Evolutionary conservation across 2,888 invertebrate genomes (phyloP).

Genomic region (Hirtodrosophila alboralis): DNA sequence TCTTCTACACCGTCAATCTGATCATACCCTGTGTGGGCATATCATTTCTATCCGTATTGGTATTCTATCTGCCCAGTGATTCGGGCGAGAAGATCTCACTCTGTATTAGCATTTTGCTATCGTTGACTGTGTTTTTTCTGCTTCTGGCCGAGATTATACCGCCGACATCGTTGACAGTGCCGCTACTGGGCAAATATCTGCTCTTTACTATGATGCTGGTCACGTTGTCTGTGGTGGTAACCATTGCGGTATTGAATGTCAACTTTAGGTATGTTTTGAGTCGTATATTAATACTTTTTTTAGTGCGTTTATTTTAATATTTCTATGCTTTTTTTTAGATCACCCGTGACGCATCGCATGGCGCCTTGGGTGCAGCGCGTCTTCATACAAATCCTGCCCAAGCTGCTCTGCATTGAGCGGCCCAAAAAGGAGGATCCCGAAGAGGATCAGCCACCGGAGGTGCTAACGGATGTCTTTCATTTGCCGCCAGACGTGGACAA

Average conservation of each 20-base stretch:
- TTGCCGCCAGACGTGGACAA: slow-evolving; percentile 88
- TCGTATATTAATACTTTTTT: too few relatives aligned
- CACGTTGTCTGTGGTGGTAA: slow-evolving; percentile 95
- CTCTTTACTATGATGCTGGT: slow-evolving; percentile 97
- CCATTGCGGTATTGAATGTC: slow-evolving; percentile 96
- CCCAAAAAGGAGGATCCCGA: slow-evolving; percentile 91
- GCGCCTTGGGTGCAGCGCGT: slow-evolving; percentile 95
- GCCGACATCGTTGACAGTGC: slow-evolving; percentile 96
- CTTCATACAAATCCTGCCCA: slow-evolving; percentile 94
- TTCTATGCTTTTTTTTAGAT: too few relatives aligned
- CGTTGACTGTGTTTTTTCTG: slow-evolving; percentile 96
- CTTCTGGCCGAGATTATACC: slow-evolving; percentile 97
- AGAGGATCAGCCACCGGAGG: slow-evolving; percentile 87
- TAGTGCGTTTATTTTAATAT: background rate
- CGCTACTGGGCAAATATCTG: slow-evolving; percentile 95
- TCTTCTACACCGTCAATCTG: slow-evolving; percentile 98
- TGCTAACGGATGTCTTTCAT: slow-evolving; percentile 92
- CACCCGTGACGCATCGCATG: slow-evolving; percentile 96
- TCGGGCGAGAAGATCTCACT: slow-evolving; percentile 99
- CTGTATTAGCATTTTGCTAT: slow-evolving; percentile 96
- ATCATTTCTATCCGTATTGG: slow-evolving; percentile 97
- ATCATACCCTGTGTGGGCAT: slow-evolving; percentile 99
- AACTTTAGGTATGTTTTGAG: slow-evolving; percentile 89
- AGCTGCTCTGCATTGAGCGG: slow-evolving; percentile 93
- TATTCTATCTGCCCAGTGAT: slow-evolving; percentile 98